Percentiles rank a stretch among this genome's conserved stretches.
Conservation (phyloP, 2,888 invertebrate genomes). For the Caenorhabditis panamensis region DNA sequence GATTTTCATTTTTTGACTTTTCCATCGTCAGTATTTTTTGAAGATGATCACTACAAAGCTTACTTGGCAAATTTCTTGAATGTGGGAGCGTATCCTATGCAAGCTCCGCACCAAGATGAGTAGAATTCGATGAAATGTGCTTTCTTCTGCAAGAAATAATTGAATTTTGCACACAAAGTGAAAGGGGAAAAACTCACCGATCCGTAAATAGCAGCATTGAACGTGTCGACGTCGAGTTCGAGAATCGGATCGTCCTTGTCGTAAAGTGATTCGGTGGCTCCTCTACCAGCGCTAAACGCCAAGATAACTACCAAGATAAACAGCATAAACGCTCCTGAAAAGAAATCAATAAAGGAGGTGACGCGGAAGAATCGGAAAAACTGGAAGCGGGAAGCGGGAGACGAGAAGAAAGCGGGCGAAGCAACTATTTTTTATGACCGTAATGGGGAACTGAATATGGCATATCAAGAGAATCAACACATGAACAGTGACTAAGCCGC, state of each 20-base stretch:
- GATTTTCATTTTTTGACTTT: background rate
- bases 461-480: background rate
- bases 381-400: background rate
- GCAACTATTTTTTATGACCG: conserved; percentile 2
- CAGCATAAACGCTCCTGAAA: conserved; percentile 62
- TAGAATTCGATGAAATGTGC: conserved; percentile 90
- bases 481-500: too few species aligned
- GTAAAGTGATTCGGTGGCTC: conserved; percentile 61
- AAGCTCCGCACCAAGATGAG: conserved; percentile 96
- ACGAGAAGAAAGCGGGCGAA: background rate
- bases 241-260: conserved; percentile 74
- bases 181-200: conserved; percentile 61
- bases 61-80: conserved; percentile 87
- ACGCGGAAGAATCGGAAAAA: background rate
- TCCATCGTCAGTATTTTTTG: background rate
- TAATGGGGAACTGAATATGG: conserved; percentile 31
- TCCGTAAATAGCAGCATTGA: conserved; percentile 74
- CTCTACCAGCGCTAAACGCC: conserved; percentile 46
- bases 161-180: background rate
- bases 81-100: conserved; percentile 91
- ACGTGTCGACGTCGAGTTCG: conserved; percentile 76
- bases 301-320: conserved; percentile 58
- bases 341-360: background rate
- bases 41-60: conserved; percentile 7
- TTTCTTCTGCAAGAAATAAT: conserved; percentile 61